A percentile compares a stretch with the other conserved stretches of the same genome.
phyloP scores from a whole-genome alignment of 2,797 vertebrate genomes.

The Arctocebus calabarensis region DNA sequence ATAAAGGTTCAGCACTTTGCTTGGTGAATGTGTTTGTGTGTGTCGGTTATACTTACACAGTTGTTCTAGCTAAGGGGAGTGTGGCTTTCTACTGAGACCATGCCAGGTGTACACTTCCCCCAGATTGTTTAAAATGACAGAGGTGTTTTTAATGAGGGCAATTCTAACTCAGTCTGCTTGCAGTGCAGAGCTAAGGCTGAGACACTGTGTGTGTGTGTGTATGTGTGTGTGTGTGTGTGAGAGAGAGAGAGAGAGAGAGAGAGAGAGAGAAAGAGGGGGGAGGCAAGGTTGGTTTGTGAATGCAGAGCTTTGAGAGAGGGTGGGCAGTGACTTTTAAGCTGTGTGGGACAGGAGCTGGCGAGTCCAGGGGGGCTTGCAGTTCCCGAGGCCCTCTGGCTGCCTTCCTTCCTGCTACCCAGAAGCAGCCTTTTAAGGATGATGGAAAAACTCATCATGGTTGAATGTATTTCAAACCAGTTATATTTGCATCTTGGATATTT shows the following conservation, averaged over 20 bases:
- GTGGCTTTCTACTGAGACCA: not conserved
- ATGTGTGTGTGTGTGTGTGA: accelerated
- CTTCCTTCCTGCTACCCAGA: not conserved
- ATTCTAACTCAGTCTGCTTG: not conserved
- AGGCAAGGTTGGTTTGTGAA: not conserved
- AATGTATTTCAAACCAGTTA: slow-evolving; percentile 64
- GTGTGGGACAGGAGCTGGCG: accelerated
- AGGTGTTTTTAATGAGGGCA: slow-evolving; percentile 38
- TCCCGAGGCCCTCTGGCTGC: accelerated
- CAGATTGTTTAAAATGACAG: not conserved
- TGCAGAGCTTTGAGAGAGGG: not conserved
- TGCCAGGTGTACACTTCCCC: not conserved
- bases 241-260: accelerated
- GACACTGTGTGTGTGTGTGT: accelerated
- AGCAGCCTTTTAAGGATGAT: not conserved
- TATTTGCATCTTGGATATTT: slow-evolving; percentile 73
- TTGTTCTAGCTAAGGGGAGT: not conserved
- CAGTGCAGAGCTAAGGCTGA: not conserved
- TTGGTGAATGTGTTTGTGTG: not conserved
- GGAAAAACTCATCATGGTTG: slow-evolving; percentile 49
- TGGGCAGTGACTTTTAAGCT: not conserved
- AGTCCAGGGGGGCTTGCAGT: accelerated
- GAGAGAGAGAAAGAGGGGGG: accelerated
- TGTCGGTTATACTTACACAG: not conserved
- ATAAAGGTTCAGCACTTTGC: not conserved